Percentiles rank a stretch among this genome's conserved stretches.
phyloP scores from a whole-genome alignment of 2,797 vertebrate genomes.

The Amphiprion clarkii region DNA sequence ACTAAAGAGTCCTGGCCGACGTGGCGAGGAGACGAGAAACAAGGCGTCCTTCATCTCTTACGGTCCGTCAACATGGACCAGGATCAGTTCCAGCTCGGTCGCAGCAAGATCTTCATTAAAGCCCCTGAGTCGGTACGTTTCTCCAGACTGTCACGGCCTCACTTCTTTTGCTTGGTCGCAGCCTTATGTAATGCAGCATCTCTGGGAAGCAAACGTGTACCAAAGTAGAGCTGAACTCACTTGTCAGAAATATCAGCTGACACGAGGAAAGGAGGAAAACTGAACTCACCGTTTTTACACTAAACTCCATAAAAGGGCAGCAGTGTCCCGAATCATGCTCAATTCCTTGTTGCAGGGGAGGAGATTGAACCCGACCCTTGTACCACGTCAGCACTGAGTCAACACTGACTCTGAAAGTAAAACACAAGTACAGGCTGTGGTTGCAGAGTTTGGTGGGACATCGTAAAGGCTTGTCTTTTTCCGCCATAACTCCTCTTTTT shows the following conservation, averaged over 20 bases:
- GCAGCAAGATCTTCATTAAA: constrained; percentile 95
- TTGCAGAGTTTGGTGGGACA: constrained; percentile 67
- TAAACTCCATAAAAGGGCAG: constrained; percentile 75
- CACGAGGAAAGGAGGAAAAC: constrained; percentile 24
- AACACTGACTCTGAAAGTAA: constrained; percentile 71
- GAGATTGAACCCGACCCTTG: constrained; percentile 66
- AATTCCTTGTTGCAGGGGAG: constrained; percentile 60
- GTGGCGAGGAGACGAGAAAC: constrained; percentile 96
- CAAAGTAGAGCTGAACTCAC: constrained; percentile 11
- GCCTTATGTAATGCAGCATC: neutral
- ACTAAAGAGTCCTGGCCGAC: constrained; percentile 97
- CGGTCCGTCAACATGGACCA: constrained; percentile 96
- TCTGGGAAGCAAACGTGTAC: constrained; percentile 4
- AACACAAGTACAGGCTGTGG: constrained; percentile 75
- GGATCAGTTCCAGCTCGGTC: constrained; percentile 96
- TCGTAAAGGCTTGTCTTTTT: constrained; percentile 79
- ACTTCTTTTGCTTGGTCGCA: neutral
- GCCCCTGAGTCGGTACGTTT: constrained; percentile 94
- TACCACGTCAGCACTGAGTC: constrained; percentile 82
- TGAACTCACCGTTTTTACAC: constrained; percentile 54
- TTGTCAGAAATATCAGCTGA: constrained; percentile 24
- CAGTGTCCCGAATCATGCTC: constrained; percentile 57
- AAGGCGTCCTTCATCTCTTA: constrained; percentile 94
- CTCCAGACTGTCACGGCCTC: neutral
- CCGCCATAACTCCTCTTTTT: constrained; percentile 67